A percentile compares a stretch with the other conserved stretches of the same genome.
These are phyloP conservation scores for Acridotheres tristis DNA, from an alignment of 2,797 vertebrate genomes.

Conservation along the genomic window DNA sequence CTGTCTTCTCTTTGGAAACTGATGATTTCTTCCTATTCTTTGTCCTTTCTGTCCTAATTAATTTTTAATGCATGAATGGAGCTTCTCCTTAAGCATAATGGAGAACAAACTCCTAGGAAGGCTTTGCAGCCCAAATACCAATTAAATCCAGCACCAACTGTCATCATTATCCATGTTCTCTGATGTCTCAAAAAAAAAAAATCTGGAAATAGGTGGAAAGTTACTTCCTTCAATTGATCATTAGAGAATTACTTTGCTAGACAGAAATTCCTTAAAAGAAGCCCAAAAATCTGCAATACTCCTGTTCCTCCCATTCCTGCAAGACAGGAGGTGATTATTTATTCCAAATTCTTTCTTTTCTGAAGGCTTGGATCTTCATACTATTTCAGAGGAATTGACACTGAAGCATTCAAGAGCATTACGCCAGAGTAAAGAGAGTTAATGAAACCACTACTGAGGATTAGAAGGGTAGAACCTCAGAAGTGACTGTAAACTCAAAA, in stretches of 20 bases:
- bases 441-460: not conserved
- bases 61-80: not conserved
- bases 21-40: not conserved
- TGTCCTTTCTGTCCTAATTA: not conserved
- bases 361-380: not conserved
- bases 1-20: not conserved
- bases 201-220: not conserved
- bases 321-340: not conserved
- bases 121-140: not conserved
- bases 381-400: not conserved
- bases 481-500: not conserved
- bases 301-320: not conserved
- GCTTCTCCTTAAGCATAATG: not conserved
- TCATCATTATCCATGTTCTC: not conserved
- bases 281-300: not conserved
- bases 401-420: not conserved
- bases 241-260: not conserved
- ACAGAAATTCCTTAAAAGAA: not conserved
- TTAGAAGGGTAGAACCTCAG: not conserved
- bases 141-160: not conserved
- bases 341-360: not conserved
- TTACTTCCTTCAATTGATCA: not conserved
- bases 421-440: not conserved
- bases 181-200: not conserved
- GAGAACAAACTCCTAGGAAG: not conserved